phyloP scores from a whole-genome alignment of 2,113 vertebrate genomes.

The Elachura formosa region DNA sequence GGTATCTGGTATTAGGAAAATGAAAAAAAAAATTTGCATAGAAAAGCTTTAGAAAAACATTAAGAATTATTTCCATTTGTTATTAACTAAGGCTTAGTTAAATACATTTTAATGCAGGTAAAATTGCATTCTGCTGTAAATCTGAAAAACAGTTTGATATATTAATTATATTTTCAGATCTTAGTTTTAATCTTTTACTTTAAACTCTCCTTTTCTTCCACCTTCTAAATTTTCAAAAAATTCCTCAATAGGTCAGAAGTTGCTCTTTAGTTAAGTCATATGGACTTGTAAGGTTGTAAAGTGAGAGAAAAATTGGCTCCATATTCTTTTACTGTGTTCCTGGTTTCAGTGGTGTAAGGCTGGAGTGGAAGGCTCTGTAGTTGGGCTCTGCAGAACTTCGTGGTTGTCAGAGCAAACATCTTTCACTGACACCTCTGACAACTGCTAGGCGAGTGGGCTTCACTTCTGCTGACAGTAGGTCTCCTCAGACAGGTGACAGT shows the following conservation, averaged over 20 bases:
- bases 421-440: neutral
- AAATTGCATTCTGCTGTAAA: neutral
- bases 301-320: neutral
- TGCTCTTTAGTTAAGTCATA: neutral
- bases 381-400: neutral
- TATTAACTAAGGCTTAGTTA: neutral
- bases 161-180: neutral
- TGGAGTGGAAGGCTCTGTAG: neutral
- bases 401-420: neutral
- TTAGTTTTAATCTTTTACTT: neutral
- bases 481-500: neutral
- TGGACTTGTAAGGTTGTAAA: neutral
- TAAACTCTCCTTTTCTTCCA: neutral
- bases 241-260: neutral
- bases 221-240: neutral
- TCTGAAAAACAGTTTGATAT: neutral
- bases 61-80: neutral
- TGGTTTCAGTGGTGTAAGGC: neutral
- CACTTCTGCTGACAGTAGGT: neutral
- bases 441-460: neutral
- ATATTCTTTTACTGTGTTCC: neutral
- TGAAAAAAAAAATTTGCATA: neutral
- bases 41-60: neutral
- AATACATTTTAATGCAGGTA: neutral
- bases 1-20: neutral